phyloP scores from a whole-genome alignment of 1,140 invertebrate species.

The Tetramorium alpestre region DNA sequence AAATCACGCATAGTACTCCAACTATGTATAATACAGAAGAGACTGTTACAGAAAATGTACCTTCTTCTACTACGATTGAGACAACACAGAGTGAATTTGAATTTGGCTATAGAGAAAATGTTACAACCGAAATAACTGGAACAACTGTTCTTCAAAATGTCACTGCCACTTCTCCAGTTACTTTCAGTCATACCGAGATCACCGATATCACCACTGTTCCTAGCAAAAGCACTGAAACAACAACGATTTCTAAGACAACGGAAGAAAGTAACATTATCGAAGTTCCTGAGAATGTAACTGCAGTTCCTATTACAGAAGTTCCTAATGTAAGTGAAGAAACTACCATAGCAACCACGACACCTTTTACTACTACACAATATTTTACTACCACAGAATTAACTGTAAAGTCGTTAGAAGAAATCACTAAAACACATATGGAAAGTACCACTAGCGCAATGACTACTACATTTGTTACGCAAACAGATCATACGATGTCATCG shows the following conservation, averaged over 20 bases:
- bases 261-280: neutral
- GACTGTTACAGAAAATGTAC: constrained; percentile 27
- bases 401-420: constrained; percentile 25
- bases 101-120: neutral
- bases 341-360: neutral
- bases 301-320: constrained; percentile 43
- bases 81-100: neutral
- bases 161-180: neutral
- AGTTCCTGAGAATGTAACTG: constrained; percentile 47
- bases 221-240: neutral
- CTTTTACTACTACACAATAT: constrained; percentile 17
- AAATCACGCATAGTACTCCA: neutral
- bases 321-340: constrained; percentile 37
- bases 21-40: constrained; percentile 14
- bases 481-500: neutral
- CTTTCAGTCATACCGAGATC: neutral
- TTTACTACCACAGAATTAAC: constrained; percentile 33
- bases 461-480: neutral
- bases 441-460: neutral
- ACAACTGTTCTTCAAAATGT: neutral
- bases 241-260: neutral
- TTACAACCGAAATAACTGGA: neutral
- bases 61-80: neutral
- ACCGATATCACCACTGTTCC: constrained; percentile 13
- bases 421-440: neutral